These are phyloP conservation scores for Chouioia cunea DNA, from an alignment of 2,888 invertebrate species.

Conservation along the genomic window DNA sequence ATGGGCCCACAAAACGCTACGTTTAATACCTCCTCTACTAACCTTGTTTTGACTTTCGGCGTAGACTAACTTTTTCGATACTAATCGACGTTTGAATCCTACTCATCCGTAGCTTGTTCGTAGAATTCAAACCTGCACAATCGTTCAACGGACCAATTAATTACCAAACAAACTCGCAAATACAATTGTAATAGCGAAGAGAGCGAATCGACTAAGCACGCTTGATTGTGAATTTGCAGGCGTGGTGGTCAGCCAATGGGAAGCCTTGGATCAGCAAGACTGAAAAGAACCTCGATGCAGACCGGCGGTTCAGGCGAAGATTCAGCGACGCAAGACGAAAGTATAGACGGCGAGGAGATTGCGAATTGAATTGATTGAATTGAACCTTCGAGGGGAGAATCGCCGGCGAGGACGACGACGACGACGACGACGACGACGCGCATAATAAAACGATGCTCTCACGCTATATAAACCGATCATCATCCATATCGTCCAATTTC, in stretches of 20 bases:
- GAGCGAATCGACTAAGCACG: slow-evolving; percentile 32
- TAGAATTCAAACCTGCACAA: too few species aligned
- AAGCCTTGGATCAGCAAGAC: slow-evolving; percentile 75
- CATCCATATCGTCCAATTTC: slow-evolving; percentile 38
- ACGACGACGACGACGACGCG: slow-evolving; percentile 38
- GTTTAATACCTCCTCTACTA: neutral
- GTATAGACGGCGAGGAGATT: slow-evolving; percentile 80
- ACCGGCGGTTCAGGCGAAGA: slow-evolving; percentile 81
- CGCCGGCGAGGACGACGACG: slow-evolving; percentile 41
- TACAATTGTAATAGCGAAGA: slow-evolving; percentile 36
- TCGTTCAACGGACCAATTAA: too few species aligned
- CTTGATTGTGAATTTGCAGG: slow-evolving; percentile 58
- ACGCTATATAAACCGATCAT: slow-evolving; percentile 8
- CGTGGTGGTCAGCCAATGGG: slow-evolving; percentile 72
- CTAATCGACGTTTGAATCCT: too few species aligned
- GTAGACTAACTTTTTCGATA: neutral
- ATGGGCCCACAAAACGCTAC: slow-evolving; percentile 34
- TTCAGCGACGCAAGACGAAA: slow-evolving; percentile 82
- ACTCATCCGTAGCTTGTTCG: too few species aligned
- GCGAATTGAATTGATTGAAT: slow-evolving; percentile 67
- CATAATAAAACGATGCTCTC: slow-evolving; percentile 35
- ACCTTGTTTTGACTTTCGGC: neutral
- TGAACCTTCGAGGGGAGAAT: slow-evolving; percentile 33
- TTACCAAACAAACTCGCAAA: slow-evolving; percentile 19
- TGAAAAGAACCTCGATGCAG: slow-evolving; percentile 80